Conservation (phyloP, 2,888 invertebrate species). For the Apamea monoglypha region DNA sequence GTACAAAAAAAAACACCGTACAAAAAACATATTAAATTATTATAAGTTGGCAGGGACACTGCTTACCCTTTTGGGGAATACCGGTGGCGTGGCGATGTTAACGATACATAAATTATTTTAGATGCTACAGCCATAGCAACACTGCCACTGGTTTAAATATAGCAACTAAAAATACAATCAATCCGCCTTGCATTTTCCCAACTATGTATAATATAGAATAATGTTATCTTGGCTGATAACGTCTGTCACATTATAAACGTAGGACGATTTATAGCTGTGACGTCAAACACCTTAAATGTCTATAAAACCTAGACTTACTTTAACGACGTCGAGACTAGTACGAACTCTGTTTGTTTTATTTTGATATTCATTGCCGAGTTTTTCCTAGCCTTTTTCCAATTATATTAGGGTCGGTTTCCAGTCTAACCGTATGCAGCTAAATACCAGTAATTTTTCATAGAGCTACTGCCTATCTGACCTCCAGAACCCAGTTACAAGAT, state of each 20-base stretch:
- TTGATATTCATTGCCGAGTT: not conserved
- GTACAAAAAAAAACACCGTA: not conserved
- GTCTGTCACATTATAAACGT: not conserved
- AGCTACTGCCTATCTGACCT: no score
- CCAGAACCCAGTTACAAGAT: no score
- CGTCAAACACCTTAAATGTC: not conserved
- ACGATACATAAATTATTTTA: not conserved
- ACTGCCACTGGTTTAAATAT: no score
- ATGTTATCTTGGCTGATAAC: not conserved
- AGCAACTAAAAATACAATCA: not conserved
- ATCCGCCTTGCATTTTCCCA: not conserved
- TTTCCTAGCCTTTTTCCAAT: not conserved
- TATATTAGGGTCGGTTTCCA: not conserved
- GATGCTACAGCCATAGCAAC: not conserved
- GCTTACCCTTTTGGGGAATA: no score
- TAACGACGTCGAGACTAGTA: not conserved
- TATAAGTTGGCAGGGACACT: no score
- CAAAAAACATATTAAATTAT: no score
- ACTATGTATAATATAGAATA: not conserved
- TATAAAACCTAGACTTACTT: slow-evolving; percentile 7
- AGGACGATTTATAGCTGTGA: slow-evolving; percentile 5
- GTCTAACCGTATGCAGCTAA: not conserved
- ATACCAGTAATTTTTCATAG: not conserved
- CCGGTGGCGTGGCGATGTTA: no score
- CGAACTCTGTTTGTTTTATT: not conserved